Percentiles rank a stretch among this genome's conserved stretches.
Evolutionary conservation across 2,888 invertebrate genomes (phyloP).

Genomic region (Eilema depressum): DNA sequence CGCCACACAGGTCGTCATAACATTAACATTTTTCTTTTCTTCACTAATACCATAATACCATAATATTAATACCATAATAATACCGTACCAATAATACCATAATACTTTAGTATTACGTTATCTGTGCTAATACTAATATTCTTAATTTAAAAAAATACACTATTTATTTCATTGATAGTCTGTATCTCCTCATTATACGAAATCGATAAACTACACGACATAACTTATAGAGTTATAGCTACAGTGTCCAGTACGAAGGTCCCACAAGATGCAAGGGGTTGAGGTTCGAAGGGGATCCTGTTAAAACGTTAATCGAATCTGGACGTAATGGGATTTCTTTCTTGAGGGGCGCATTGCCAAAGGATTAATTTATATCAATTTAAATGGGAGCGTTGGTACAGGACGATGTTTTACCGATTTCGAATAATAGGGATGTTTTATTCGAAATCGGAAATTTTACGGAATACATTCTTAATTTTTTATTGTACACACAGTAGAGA

Average conservation of each 20-base stretch:
- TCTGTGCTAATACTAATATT: no score
- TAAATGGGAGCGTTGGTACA: slow-evolving; percentile 76
- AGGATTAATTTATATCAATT: slow-evolving; percentile 87
- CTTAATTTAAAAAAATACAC: no score
- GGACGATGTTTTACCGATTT: slow-evolving; percentile 55
- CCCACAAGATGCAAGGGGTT: slow-evolving; percentile 57
- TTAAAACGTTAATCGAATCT: slow-evolving; percentile 86
- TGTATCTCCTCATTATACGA: background rate
- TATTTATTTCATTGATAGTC: background rate
- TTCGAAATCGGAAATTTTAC: background rate
- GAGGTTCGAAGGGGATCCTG: slow-evolving; percentile 55
- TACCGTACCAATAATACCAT: no score
- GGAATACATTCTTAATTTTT: no score
- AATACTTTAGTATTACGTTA: no score
- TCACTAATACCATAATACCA: no score
- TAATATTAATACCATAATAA: no score
- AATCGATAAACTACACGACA: slow-evolving; percentile 6
- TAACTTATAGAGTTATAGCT: background rate
- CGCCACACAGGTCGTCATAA: no score
- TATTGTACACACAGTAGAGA: no score
- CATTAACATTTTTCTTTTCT: no score
- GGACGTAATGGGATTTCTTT: slow-evolving; percentile 86
- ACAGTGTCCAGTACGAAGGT: slow-evolving; percentile 24
- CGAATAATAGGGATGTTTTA: slow-evolving; percentile 10
- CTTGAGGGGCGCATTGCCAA: slow-evolving; percentile 84